phyloP scores from a whole-genome alignment of 2,113 vertebrate genomes.

The Lepus timidus region DNA sequence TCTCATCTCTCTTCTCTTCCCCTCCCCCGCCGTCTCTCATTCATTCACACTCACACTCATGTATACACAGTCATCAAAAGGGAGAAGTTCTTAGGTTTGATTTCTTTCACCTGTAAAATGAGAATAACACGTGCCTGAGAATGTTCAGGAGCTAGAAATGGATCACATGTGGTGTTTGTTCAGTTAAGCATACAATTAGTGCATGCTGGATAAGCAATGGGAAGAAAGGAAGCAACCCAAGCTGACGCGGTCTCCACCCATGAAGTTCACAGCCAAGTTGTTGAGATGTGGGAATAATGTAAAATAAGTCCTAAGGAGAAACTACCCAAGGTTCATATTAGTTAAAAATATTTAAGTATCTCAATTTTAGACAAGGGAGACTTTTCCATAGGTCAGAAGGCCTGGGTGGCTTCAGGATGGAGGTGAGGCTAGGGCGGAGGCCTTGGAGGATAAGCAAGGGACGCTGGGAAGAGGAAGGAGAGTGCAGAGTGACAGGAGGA shows the following conservation, averaged over 20 bases:
- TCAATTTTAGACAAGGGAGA: not conserved
- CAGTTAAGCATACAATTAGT: not conserved
- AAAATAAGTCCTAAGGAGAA: not conserved
- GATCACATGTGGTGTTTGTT: not conserved
- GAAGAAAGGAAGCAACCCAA: not conserved
- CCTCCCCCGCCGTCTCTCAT: no score
- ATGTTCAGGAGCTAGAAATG: not conserved
- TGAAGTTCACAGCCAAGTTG: not conserved
- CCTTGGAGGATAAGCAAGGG: not conserved
- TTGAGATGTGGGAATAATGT: not conserved
- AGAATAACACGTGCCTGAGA: not conserved
- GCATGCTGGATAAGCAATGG: not conserved
- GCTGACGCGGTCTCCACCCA: not conserved
- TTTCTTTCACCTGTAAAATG: not conserved
- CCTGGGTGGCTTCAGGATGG: not conserved
- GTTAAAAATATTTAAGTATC: not conserved
- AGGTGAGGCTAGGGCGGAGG: not conserved
- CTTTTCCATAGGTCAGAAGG: not conserved
- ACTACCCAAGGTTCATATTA: not conserved
- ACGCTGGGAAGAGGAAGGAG: rapidly evolving
- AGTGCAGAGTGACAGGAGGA: rapidly evolving
- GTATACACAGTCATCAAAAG: not conserved
- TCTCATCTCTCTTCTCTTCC: not conserved
- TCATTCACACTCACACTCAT: not conserved
- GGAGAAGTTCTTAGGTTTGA: not conserved